Evolutionary conservation across 2,888 invertebrate species (phyloP), one percentile per base, ranked within the genome.

Genomic region (Endotricha flammealis): DNA sequence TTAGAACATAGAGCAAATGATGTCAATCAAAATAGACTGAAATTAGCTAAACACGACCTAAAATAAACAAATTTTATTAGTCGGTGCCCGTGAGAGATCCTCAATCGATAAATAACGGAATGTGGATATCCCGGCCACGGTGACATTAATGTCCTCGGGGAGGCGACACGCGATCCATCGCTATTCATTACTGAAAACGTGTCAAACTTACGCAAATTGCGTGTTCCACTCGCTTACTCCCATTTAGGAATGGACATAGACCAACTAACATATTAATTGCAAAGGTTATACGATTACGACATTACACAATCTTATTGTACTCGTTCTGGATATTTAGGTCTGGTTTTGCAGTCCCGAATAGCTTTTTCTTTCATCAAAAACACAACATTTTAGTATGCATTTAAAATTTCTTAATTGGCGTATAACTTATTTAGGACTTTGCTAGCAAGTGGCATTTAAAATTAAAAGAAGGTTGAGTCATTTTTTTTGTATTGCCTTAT

Each of bases 81-180:
- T 49, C 45, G 52, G 49, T 54, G 46, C 49, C 51, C 48, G 48
- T 49, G 48, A 38, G 46, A 50, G 45, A 55, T 57, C 40, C 48
- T 48, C 49, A 29, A 49, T 57, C 61, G 60, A 68, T 73, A 74
- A 76, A 74, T 73, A 61, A 66, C 51, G 36, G 41, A 54, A 59
- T 50, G 51, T 57, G 48, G 64, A 56, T 66, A 65, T 73, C 68
- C 64, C 57, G 69, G 64, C 56, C 57, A 69, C 45, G 28, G 32
- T 51, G 62, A 60, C 64, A 55, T 52, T 61, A 58, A 59, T 54
- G 45, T 49, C 62, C 42, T 52, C 29, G 28, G 57, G 61, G 67
- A 58, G 45, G 33, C 30, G 46, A 40, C 57, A 58, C 60, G 61
- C 58, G 65, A 69, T 55, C 36, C 28, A 28, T 32, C 41, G 55